Evolutionary conservation across 2,797 vertebrate species (phyloP), one percentile per base, ranked within the genome.

Genomic region (Manis javanica): DNA sequence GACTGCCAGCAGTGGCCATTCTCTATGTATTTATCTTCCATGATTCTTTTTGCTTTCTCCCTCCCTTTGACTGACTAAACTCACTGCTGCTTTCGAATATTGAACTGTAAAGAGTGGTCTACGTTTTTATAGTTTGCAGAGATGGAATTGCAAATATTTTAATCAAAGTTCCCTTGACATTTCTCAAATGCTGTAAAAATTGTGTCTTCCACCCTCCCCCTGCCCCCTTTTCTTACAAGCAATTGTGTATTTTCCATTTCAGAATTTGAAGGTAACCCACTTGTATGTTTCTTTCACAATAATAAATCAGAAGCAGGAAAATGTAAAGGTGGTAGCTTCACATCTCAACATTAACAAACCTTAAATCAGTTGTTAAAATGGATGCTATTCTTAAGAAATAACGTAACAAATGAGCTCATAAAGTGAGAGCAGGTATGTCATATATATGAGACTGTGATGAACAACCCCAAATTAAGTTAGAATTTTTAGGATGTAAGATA

Each of bases 191-290:
- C 14, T 57, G 3, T 2, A 75, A 64, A 59, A 18, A 7, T 57
- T 19, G 2, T n/a, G 11, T 71, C 68, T 49, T 24, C 23, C 7
- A 31, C 3, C 39, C 15, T 5, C 59, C 66, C 42, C 15, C 37
- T 39, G 37, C 37, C 29, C 78, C 13, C 11, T 51, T 74, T 19
- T 29, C 69, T 49, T 98, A 99, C 96, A 98, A 98, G 98, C 97
- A 98, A 98, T 94, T 72, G 97, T 97, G 79, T 96, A 98, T 90
- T 97, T 98, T 98, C 98, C 98, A 98, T 99, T 98, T 95, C 96
- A 97, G 98, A 98, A 96, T 96, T 95, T 96, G 97, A 98, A 96
- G 97, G 95, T 97, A 97, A 98, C 98, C 98, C 98, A 98, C 96
- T 98, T 69, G 84, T 97, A 93, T 95, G 96, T 98, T 98, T 97